These are phyloP conservation scores for Antheraea mylitta DNA, from an alignment of 1,140 invertebrate species.

Conservation along the genomic window DNA sequence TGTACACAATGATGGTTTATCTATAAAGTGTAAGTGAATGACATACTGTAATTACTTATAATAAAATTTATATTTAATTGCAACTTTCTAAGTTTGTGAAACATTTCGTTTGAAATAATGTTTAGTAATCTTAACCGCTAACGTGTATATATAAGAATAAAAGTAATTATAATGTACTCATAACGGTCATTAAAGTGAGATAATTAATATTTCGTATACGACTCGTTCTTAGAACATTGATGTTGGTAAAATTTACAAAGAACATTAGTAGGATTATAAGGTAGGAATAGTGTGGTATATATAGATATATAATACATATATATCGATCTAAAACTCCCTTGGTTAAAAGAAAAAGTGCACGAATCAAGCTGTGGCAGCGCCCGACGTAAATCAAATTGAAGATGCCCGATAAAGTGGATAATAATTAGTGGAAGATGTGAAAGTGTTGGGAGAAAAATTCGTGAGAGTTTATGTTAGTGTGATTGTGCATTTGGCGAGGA, in stretches of 20 bases:
- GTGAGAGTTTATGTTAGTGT: slow-evolving; percentile 75
- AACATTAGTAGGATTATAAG: background rate
- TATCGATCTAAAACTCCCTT: slow-evolving; percentile 38
- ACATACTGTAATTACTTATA: background rate
- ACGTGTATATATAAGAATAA: background rate
- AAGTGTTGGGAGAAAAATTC: slow-evolving; percentile 78
- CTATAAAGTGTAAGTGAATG: background rate
- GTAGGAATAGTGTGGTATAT: too few relatives aligned
- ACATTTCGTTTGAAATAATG: background rate
- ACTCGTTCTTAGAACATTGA: background rate
- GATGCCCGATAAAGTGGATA: slow-evolving; percentile 78
- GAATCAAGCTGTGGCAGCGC: slow-evolving; percentile 63
- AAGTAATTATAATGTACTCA: background rate
- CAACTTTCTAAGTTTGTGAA: background rate
- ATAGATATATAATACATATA: background rate
- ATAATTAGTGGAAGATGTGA: slow-evolving; percentile 78
- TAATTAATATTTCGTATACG: background rate
- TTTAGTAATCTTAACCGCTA: background rate
- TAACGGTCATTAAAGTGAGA: background rate
- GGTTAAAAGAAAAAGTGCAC: slow-evolving; percentile 71
- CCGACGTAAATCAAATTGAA: slow-evolving; percentile 78
- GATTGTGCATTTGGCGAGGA: slow-evolving; percentile 73
- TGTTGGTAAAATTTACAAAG: background rate
- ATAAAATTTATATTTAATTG: background rate
- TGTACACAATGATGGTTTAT: background rate